Percentiles rank a stretch among this genome's conserved stretches.
Conservation (phyloP, 2,888 invertebrate species). For the Neoaliturus tenellus region DNA sequence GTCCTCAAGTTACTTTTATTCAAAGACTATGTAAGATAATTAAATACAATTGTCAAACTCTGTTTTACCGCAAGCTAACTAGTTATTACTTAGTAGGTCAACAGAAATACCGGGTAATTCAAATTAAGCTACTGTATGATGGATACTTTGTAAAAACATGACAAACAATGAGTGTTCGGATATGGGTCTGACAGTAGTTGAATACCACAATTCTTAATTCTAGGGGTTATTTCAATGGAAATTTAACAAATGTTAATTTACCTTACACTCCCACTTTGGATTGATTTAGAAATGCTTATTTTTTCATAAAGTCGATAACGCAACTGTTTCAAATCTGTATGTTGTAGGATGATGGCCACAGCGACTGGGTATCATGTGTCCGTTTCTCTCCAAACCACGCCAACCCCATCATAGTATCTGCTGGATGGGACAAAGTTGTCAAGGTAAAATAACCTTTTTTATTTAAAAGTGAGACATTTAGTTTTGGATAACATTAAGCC, state of each 20-base stretch:
- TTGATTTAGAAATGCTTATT: too few species aligned
- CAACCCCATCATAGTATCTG: conserved; percentile 99
- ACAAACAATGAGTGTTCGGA: conserved; percentile 35
- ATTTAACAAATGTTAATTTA: neutral
- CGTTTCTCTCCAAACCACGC: conserved; percentile 98
- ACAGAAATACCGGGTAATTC: too few species aligned
- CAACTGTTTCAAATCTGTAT: too few species aligned
- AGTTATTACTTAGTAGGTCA: too few species aligned
- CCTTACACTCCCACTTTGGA: too few species aligned
- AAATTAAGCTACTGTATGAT: conserved; percentile 41
- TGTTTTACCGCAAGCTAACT: too few species aligned
- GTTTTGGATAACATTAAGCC: too few species aligned
- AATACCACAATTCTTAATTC: neutral
- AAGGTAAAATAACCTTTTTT: conserved; percentile 81
- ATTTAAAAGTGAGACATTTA: too few species aligned
- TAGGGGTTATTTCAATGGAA: neutral
- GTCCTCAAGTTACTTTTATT: too few species aligned
- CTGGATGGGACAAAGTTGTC: conserved; percentile 98
- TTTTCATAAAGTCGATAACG: too few species aligned
- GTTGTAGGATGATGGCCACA: conserved; percentile 94
- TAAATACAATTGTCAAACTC: too few species aligned
- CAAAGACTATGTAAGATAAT: too few species aligned
- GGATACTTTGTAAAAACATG: neutral
- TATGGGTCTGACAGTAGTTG: conserved; percentile 45
- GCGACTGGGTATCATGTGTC: conserved; percentile 99